Evolutionary conservation across 2,888 invertebrate genomes (phyloP).

Genomic region (Acleris laterana): DNA sequence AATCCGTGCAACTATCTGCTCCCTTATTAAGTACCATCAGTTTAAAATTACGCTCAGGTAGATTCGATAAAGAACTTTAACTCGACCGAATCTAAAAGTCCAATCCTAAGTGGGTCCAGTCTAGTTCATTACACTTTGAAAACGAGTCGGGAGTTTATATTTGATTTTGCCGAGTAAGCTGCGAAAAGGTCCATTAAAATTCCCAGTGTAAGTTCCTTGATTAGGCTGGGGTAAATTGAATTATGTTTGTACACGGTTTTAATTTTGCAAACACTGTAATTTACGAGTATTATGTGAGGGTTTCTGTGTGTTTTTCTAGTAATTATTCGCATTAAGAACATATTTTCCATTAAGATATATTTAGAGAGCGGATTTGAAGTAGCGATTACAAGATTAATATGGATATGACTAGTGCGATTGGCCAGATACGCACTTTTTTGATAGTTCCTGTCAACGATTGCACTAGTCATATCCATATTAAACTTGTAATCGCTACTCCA

Average conservation of each 20-base stretch:
- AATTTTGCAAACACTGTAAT: constrained; percentile 34
- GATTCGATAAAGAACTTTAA: constrained; percentile 3
- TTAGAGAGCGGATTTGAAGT: too few relatives aligned
- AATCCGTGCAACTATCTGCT: too few relatives aligned
- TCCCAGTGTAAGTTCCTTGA: constrained; percentile 38
- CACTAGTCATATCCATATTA: too few relatives aligned
- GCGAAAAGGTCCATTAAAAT: constrained; percentile 38
- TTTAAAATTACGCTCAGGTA: constrained; percentile 1
- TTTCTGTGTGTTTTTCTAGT: background rate
- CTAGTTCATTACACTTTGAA: constrained; percentile 46
- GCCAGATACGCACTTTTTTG: too few relatives aligned
- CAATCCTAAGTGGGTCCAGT: constrained; percentile 39
- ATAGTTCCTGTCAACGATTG: too few relatives aligned
- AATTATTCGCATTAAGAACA: constrained; percentile 4
- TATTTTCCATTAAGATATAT: background rate
- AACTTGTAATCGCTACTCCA: too few relatives aligned
- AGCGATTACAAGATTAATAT: too few relatives aligned
- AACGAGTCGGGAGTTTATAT: constrained; percentile 36
- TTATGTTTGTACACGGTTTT: constrained; percentile 35
- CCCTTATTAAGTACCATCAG: background rate
- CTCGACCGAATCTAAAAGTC: constrained; percentile 18
- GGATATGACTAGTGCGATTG: too few relatives aligned
- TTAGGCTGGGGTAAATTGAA: constrained; percentile 36
- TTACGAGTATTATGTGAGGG: constrained; percentile 17
- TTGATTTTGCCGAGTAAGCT: constrained; percentile 43